Conservation (phyloP, 2,797 vertebrate species). For the Meriones psammophilus region DNA sequence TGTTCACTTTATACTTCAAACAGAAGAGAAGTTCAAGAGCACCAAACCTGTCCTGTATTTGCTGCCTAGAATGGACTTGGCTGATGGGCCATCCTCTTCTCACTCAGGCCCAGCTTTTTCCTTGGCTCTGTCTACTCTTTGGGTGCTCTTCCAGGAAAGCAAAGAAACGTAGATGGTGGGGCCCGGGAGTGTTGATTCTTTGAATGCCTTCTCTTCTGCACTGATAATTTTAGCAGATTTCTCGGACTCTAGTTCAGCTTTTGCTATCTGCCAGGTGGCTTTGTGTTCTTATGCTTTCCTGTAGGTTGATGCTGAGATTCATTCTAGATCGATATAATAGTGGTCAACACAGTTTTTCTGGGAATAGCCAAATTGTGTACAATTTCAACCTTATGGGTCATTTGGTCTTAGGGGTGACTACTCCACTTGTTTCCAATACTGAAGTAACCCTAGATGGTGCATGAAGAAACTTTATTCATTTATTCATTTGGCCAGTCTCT, state of each 20-base stretch:
- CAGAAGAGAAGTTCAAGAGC: conserved; percentile 48
- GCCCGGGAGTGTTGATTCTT: not conserved
- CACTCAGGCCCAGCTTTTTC: not conserved
- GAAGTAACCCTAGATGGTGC: not conserved
- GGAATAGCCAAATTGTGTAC: conserved; percentile 6
- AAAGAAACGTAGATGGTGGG: not conserved
- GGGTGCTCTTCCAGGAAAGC: conserved; percentile 14
- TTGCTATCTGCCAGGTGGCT: not conserved
- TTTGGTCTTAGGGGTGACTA: not conserved
- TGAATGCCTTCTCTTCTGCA: conserved; percentile 24
- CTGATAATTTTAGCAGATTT: conserved; percentile 23
- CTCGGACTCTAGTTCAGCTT: conserved; percentile 14
- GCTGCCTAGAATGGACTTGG: not conserved
- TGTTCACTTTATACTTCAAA: conserved; percentile 52
- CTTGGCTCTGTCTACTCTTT: not conserved
- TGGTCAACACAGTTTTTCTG: conserved; percentile 14
- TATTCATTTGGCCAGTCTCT: not conserved
- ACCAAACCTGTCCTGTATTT: conserved; percentile 16
- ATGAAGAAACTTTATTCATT: not conserved
- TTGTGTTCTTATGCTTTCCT: conserved; percentile 50
- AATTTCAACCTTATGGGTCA: conserved; percentile 52
- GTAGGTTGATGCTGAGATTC: conserved; percentile 10
- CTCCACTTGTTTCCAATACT: not conserved
- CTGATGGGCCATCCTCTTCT: not conserved
- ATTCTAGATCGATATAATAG: conserved; percentile 7